These are phyloP conservation scores for Tridacna gigas DNA, from an alignment of 2,888 invertebrate genomes.

Conservation along the genomic window DNA sequence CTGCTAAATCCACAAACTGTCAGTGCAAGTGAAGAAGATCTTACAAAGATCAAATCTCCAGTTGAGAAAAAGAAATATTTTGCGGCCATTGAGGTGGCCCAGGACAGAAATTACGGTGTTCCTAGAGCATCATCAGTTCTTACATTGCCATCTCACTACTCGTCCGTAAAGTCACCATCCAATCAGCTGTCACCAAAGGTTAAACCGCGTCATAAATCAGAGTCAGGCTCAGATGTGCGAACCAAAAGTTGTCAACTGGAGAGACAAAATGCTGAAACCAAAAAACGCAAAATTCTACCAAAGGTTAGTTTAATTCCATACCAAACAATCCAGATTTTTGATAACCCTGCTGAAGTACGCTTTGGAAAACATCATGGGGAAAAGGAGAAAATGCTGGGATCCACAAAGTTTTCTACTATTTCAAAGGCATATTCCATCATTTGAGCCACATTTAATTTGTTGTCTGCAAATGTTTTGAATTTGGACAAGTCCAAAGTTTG, in stretches of 20 bases:
- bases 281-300: conserved; percentile 58
- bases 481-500: too few species aligned
- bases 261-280: conserved; percentile 31
- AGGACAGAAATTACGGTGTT: conserved; percentile 43
- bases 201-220: conserved; percentile 71
- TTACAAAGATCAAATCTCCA: conserved; percentile 58
- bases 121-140: conserved; percentile 58
- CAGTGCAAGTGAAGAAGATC: conserved; percentile 61
- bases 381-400: too few species aligned
- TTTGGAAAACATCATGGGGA: too few species aligned
- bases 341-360: too few species aligned
- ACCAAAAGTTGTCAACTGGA: not conserved
- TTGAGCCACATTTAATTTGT: too few species aligned
- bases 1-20: conserved; percentile 63
- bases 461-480: too few species aligned
- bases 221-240: conserved; percentile 44
- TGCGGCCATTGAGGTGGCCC: conserved; percentile 71
- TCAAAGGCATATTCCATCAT: too few species aligned
- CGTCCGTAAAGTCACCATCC: conserved; percentile 56
- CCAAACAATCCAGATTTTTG: too few species aligned
- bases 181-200: conserved; percentile 58
- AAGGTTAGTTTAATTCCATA: conserved; percentile 24
- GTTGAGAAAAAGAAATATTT: conserved; percentile 70
- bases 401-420: too few species aligned
- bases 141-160: conserved; percentile 51